Evolutionary conservation across 2,888 invertebrate species (phyloP).

Genomic region (Morpho achilles): DNA sequence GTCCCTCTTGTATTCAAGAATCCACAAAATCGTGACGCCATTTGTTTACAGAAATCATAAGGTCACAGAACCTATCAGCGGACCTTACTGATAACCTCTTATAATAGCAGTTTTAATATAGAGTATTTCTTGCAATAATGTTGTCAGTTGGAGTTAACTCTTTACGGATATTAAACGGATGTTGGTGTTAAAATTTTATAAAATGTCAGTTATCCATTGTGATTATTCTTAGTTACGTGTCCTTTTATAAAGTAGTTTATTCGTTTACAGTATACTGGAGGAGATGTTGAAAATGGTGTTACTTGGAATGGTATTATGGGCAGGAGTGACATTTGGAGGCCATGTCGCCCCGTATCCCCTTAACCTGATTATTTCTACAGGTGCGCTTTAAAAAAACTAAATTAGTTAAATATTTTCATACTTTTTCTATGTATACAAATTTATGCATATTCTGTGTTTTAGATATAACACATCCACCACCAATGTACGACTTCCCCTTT

Average conservation of each 20-base stretch:
- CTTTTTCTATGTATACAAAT: no score
- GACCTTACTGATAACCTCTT: constrained; percentile 52
- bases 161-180: constrained; percentile 34
- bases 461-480: constrained; percentile 70
- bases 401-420: not conserved
- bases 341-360: constrained; percentile 69
- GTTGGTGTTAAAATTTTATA: constrained; percentile 39
- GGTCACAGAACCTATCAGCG: constrained; percentile 28
- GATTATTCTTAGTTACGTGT: not conserved
- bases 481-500: constrained; percentile 73
- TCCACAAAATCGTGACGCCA: constrained; percentile 24
- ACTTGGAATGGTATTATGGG: constrained; percentile 70
- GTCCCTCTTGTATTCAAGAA: constrained; percentile 36
- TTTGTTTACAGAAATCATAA: constrained; percentile 24
- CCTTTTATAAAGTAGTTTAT: constrained; percentile 35
- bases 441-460: constrained; percentile 12
- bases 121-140: constrained; percentile 44
- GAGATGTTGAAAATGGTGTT: constrained; percentile 72
- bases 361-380: constrained; percentile 57
- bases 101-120: constrained; percentile 47
- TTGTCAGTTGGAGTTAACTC: constrained; percentile 49
- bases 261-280: constrained; percentile 64
- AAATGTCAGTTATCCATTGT: constrained; percentile 39
- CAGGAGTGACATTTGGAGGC: constrained; percentile 64
- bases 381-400: constrained; percentile 34